Base-by-base conservation (phyloP, 2,113 vertebrate species). In the Lophura nycthemera region DNA sequence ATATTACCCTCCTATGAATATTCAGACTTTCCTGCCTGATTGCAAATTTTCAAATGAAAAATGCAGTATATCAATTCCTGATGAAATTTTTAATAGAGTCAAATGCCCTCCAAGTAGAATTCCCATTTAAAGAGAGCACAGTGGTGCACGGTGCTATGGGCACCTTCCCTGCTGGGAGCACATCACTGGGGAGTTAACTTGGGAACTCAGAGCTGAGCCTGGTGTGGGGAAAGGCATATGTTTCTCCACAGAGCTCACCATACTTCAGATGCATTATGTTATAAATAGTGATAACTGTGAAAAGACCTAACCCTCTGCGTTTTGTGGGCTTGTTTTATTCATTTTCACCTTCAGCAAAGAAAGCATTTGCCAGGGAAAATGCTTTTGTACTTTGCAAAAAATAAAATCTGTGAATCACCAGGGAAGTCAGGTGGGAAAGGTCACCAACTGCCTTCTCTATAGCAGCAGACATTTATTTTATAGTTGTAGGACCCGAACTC, bases 301-400 rank as follows among this genome's bases (percentile, higher is more conserved):
- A 86, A 85, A 88, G 86, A 63, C 89, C 78, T 34, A n/a, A 18
- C 79, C 93, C 88, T 88, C 67, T 0, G 84, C n/a, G 30, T 36
- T 79, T 61, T 76, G 71, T 47, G 75, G 91, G 89, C 72, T 96
- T 32, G 12, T 83, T 95, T 96, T 34, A 73, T 79, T 89, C 87
- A 83, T 95, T 92, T 91, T 92, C 94, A 93, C 92, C 84, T 95
- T 88, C 87, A 89, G 89, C 18, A 70, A 59, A 90, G 91, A 40
- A 93, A 93, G 50, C 2, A 19, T 93, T 95, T 80, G 67, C 85
- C 42, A 40, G 89, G 72, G 64, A 95, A 95, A 89, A 87, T 17
- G 89, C 74, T 91, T 96, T 89, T 95, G 75, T 92, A 42, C 93
- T 84, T 72, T 24, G 80, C 78, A 83, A 91, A 96, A 94, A 92